Conservation (phyloP, 1,140 invertebrate species). For the Scaptomyza hsui region DNA sequence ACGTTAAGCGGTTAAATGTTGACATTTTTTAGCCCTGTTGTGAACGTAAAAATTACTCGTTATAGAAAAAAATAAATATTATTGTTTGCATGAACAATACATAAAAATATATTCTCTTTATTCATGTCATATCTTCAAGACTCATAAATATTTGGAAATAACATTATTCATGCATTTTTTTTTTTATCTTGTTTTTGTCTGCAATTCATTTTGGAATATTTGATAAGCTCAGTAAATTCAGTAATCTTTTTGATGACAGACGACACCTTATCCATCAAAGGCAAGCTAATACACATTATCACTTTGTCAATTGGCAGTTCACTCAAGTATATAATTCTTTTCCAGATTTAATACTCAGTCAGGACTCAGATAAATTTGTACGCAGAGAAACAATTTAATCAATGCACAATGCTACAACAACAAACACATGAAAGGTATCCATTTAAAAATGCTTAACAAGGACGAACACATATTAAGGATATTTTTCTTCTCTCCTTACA, state of each 20-base stretch:
- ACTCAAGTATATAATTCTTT: conserved; percentile 19
- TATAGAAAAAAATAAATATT: too few species aligned
- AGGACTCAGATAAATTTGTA: conserved; percentile 27
- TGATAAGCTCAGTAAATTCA: conserved; percentile 19
- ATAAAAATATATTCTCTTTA: too few species aligned
- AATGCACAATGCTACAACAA: conserved; percentile 68
- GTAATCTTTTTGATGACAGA: conserved; percentile 16
- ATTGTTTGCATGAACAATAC: too few species aligned
- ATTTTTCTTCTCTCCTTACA: conserved; percentile 46
- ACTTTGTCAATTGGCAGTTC: conserved; percentile 3
- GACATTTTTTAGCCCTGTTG: too few species aligned
- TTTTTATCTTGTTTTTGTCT: neutral
- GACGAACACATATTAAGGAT: conserved; percentile 50
- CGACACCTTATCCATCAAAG: conserved; percentile 32
- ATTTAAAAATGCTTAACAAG: conserved; percentile 77
- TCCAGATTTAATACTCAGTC: conserved; percentile 18
- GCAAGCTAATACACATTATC: conserved; percentile 19
- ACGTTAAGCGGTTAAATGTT: too few species aligned
- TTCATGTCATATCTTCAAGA: too few species aligned
- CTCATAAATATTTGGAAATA: neutral
- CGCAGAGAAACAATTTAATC: conserved; percentile 69
- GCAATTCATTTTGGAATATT: conserved; percentile 10
- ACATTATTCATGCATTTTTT: neutral
- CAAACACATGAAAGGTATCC: conserved; percentile 63
- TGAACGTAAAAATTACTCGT: too few species aligned